Percentiles rank a stretch among this genome's conserved stretches.
Evolutionary conservation across 2,797 vertebrate species (phyloP).

Genomic region (Sebastes iracundus): DNA sequence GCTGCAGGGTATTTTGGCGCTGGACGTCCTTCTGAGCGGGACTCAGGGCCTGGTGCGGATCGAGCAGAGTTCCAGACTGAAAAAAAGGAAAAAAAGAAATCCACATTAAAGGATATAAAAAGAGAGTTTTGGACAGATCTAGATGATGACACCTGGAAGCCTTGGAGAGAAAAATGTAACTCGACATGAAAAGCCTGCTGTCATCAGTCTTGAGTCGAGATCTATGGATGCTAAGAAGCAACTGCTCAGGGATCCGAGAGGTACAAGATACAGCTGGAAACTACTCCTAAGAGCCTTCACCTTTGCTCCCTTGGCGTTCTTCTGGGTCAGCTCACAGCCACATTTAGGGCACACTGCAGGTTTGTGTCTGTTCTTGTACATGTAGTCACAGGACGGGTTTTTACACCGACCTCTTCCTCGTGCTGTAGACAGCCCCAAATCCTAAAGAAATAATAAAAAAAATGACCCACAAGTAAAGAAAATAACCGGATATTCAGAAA

Average conservation of each 20-base stretch:
- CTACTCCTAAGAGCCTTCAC: constrained; percentile 29
- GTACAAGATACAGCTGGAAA: background rate
- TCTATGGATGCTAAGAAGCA: background rate
- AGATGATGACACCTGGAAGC: background rate
- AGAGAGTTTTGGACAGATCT: background rate
- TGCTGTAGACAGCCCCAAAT: constrained; percentile 94
- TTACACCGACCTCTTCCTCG: constrained; percentile 96
- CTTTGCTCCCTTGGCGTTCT: constrained; percentile 72
- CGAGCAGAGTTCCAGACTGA: constrained; percentile 76
- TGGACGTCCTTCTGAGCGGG: constrained; percentile 89
- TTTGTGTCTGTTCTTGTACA: constrained; percentile 98
- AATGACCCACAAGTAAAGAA: background rate
- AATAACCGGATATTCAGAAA: background rate
- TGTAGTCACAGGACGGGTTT: constrained; percentile 92
- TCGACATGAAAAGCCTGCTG: background rate
- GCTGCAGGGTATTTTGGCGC: constrained; percentile 90
- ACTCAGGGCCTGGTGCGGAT: constrained; percentile 84
- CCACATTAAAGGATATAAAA: background rate
- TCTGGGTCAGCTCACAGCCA: constrained; percentile 90
- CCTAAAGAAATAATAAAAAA: constrained; percentile 72
- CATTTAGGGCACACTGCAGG: constrained; percentile 93
- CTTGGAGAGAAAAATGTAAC: background rate
- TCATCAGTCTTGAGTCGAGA: background rate
- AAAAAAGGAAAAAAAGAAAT: background rate
- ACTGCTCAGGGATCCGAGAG: background rate